Evolutionary conservation across 2,797 vertebrate species (phyloP).

Genomic region (Enteromius anoplus): DNA sequence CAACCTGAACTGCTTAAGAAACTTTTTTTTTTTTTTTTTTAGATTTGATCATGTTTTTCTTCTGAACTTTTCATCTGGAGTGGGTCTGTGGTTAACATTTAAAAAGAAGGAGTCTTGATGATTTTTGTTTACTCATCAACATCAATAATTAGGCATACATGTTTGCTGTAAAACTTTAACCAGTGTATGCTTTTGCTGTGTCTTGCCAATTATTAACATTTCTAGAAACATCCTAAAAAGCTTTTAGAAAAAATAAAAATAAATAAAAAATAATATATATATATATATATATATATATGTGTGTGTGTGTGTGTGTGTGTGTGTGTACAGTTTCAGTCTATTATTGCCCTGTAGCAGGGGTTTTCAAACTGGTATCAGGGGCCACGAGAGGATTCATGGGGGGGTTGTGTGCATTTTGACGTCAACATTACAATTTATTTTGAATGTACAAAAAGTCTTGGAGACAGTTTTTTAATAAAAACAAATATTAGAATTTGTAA

Average conservation of each 20-base stretch:
- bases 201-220: not conserved
- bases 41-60: not conserved
- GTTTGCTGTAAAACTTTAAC: not conserved
- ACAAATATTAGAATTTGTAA: not conserved
- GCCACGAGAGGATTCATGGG: not conserved
- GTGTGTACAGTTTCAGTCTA: not conserved
- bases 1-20: not conserved
- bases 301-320: too few relatives aligned
- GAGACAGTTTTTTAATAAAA: not conserved
- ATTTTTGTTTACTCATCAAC: not conserved
- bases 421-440: not conserved
- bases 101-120: too few relatives aligned
- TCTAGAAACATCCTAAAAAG: not conserved
- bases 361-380: not conserved
- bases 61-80: not conserved
- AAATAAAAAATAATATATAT: too few relatives aligned
- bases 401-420: not conserved
- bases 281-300: too few relatives aligned
- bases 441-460: not conserved
- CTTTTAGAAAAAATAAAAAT: not conserved
- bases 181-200: not conserved
- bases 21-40: not conserved
- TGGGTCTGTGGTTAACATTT: not conserved
- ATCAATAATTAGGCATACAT: not conserved
- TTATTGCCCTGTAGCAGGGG: not conserved